Evolutionary conservation across 2,888 invertebrate genomes (phyloP).

Genomic region (Craniophora ligustri): DNA sequence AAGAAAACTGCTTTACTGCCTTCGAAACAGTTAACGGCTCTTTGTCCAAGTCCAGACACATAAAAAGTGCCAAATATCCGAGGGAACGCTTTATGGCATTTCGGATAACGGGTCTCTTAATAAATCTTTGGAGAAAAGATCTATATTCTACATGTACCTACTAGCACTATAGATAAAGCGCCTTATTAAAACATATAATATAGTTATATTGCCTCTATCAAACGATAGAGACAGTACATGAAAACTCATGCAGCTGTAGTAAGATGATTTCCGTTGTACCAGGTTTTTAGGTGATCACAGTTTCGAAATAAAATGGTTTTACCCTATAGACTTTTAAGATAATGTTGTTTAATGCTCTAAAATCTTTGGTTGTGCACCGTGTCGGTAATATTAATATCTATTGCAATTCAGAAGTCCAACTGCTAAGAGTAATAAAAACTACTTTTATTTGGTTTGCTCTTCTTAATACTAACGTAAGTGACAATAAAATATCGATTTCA

Average conservation of each 20-base stretch:
- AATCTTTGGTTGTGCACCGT: no score
- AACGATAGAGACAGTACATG: no score
- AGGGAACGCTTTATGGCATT: conserved; percentile 70
- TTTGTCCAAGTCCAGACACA: conserved; percentile 82
- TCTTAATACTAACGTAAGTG: conserved; percentile 26
- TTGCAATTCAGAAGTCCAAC: no score
- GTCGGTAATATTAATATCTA: no score
- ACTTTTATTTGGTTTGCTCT: conserved; percentile 32
- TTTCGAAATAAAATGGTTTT: no score
- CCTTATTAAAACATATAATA: no score
- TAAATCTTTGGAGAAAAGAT: conserved; percentile 40
- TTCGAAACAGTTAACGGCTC: conserved; percentile 74
- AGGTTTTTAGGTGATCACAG: no score
- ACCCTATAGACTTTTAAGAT: no score
- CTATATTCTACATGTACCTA: conserved; percentile 10
- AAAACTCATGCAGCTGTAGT: no score
- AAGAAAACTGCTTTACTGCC: conserved; percentile 76
- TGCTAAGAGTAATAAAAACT: conserved; percentile 35
- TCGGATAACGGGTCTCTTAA: conserved; percentile 69
- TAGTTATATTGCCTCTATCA: no score
- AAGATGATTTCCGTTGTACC: no score
- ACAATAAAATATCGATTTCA: conserved; percentile 29
- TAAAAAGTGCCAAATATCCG: conserved; percentile 76
- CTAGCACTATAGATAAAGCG: conserved; percentile 3
- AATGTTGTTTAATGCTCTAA: no score